phyloP scores from a whole-genome alignment of 1,140 invertebrate species.

The Pemphigus obesinymphae region DNA sequence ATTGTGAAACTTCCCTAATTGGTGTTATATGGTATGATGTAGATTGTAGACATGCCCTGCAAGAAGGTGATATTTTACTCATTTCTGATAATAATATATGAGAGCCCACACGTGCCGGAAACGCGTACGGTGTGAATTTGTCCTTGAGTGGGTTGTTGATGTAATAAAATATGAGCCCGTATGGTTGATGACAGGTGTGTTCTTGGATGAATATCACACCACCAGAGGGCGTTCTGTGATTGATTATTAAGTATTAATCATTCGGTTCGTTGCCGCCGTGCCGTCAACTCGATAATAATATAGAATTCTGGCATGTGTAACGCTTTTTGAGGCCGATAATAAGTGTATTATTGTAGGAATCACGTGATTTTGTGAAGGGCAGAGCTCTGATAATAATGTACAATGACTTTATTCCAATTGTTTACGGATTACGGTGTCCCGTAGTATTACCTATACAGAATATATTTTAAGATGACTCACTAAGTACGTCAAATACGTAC shows the following conservation, averaged over 20 bases:
- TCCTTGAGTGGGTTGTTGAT: not conserved
- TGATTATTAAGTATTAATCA: not conserved
- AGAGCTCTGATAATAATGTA: not conserved
- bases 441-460: no score
- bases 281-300: not conserved
- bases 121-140: not conserved
- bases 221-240: conserved; percentile 11
- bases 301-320: not conserved
- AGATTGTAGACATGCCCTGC: no score
- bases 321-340: not conserved
- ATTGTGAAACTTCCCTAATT: no score
- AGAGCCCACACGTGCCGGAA: not conserved
- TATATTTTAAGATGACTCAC: not conserved
- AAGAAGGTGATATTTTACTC: no score
- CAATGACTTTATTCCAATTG: not conserved
- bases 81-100: no score
- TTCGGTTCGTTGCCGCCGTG: not conserved
- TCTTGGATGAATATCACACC: not conserved
- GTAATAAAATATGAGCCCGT: not conserved
- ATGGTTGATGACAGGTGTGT: not conserved
- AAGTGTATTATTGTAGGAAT: not conserved
- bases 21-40: no score
- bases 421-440: not conserved
- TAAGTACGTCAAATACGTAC: not conserved
- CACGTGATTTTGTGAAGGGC: not conserved